A percentile compares a stretch with the other conserved stretches of the same genome.
Conservation (phyloP, 2,797 vertebrate genomes). For the Phrynocephalus vlangalii region DNA sequence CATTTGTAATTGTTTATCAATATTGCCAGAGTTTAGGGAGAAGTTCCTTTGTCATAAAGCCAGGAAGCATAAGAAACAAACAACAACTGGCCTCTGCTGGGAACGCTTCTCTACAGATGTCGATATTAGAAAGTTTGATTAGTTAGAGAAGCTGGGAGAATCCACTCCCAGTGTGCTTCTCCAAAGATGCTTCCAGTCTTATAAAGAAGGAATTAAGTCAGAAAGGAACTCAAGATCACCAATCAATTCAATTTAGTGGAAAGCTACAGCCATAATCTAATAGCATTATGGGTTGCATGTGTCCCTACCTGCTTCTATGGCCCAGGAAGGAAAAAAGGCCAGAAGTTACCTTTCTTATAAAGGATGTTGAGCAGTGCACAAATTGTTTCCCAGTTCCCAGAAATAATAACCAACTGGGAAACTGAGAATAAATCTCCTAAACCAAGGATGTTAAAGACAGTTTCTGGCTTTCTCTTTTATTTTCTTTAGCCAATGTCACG, state of each 20-base stretch:
- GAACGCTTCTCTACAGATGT: not conserved
- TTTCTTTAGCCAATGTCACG: not conserved
- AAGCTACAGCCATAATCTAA: not conserved
- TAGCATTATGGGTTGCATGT: not conserved
- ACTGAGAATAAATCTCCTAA: not conserved
- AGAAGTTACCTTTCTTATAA: not conserved
- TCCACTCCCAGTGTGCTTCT: not conserved
- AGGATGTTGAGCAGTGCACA: not conserved
- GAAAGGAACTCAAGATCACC: not conserved
- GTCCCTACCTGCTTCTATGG: not conserved
- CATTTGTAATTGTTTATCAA: slow-evolving; percentile 29
- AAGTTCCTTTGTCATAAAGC: slow-evolving; percentile 12
- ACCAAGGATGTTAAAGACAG: not conserved
- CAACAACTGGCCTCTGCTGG: slow-evolving; percentile 9
- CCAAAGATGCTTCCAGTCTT: not conserved
- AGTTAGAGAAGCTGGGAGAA: not conserved
- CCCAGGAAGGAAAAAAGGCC: not conserved
- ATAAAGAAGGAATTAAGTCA: not conserved
- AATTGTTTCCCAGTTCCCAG: not conserved
- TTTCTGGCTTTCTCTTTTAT: not conserved
- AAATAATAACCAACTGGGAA: not conserved
- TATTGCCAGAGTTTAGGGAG: slow-evolving; percentile 8
- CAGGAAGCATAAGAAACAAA: not conserved
- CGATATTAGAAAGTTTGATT: slow-evolving; percentile 22
- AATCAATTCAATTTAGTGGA: not conserved